Percentiles rank a stretch among this genome's conserved stretches.
phyloP scores from a whole-genome alignment of 2,888 invertebrate genomes.

The Papilio elwesi region DNA sequence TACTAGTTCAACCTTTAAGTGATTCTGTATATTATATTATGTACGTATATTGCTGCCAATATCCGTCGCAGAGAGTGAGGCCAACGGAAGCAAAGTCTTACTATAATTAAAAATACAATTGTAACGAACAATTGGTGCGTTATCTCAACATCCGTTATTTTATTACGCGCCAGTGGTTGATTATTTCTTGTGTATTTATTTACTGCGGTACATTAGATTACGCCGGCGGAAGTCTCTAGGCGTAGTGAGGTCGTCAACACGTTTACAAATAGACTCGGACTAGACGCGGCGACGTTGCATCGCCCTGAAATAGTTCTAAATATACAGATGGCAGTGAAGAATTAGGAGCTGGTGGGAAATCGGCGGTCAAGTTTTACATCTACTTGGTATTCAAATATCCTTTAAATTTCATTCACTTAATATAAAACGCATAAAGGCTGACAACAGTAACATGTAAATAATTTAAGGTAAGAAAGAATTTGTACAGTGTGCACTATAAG shows the following conservation, averaged over 20 bases:
- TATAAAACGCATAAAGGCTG: too few species aligned
- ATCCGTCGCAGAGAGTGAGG: too few species aligned
- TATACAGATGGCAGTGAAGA: neutral
- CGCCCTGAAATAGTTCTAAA: slow-evolving; percentile 54
- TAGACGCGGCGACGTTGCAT: slow-evolving; percentile 56
- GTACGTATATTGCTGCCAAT: too few species aligned
- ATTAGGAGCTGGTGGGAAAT: neutral
- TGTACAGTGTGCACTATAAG: too few species aligned
- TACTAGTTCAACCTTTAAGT: too few species aligned
- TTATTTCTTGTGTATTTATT: neutral
- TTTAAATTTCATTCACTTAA: neutral
- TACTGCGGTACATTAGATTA: neutral
- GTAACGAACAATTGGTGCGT: neutral
- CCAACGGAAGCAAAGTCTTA: too few species aligned
- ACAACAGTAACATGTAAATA: too few species aligned
- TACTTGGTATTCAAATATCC: neutral
- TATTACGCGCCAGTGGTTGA: neutral
- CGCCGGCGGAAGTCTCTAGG: slow-evolving; percentile 53
- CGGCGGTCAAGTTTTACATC: neutral
- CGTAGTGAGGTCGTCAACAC: slow-evolving; percentile 67
- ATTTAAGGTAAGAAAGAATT: too few species aligned
- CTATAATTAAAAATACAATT: too few species aligned
- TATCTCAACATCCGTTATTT: neutral
- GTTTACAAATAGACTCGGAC: slow-evolving; percentile 65
- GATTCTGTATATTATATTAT: too few species aligned